Percentiles rank a stretch among this genome's conserved stretches.
phyloP scores from a whole-genome alignment of 1,140 invertebrate species.

The Lithobius niger region DNA sequence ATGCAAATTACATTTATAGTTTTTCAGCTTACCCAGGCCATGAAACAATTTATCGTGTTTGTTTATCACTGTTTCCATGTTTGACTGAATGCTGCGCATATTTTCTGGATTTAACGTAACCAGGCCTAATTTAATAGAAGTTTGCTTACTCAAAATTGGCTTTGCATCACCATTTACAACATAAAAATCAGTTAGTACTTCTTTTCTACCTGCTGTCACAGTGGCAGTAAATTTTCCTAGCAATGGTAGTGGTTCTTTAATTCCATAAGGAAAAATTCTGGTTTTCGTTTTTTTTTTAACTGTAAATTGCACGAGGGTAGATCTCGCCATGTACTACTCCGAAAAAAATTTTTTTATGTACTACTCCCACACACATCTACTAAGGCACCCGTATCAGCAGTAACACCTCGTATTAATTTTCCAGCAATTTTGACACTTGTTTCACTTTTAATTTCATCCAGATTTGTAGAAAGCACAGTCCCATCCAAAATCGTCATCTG shows the following conservation, averaged over 20 bases:
- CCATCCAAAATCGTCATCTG: not conserved
- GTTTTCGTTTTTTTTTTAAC: too few species aligned
- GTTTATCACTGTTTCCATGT: not conserved
- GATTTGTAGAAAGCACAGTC: not conserved
- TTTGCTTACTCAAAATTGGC: not conserved
- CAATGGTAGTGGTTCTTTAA: not conserved
- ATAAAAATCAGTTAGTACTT: not conserved
- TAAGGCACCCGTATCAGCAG: too few species aligned
- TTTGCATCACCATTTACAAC: not conserved
- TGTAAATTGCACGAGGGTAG: too few species aligned
- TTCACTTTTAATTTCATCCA: not conserved
- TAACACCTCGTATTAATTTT: not conserved
- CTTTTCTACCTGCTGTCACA: not conserved
- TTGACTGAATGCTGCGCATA: too few species aligned
- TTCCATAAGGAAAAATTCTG: too few species aligned
- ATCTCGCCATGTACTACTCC: too few species aligned
- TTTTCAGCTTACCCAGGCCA: not conserved
- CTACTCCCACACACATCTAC: too few species aligned
- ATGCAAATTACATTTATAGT: not conserved
- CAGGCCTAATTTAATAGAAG: not conserved
- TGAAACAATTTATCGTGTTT: not conserved
- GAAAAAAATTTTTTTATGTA: too few species aligned
- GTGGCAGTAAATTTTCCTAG: not conserved
- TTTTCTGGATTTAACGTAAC: too few species aligned
- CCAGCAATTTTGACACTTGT: not conserved